A percentile compares a stretch with the other conserved stretches of the same genome.
phyloP scores from a whole-genome alignment of 1,140 invertebrate genomes.

The Macrocentrus cingulum region DNA sequence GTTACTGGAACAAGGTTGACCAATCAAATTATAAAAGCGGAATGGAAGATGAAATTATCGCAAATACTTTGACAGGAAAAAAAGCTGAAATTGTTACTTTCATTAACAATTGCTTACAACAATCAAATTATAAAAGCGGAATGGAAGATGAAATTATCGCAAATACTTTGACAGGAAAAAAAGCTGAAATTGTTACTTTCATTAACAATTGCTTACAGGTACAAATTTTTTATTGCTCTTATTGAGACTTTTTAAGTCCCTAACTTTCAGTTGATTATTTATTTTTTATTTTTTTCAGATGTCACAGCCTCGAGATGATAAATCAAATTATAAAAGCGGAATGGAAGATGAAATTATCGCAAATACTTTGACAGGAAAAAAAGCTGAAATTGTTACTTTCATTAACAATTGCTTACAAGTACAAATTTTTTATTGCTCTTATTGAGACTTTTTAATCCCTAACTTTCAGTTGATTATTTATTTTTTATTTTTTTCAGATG shows the following conservation, averaged over 20 bases:
- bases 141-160: conserved; percentile 13
- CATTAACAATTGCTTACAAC: conserved; percentile 11
- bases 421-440: too few species aligned
- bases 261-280: too few species aligned
- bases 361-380: conserved; percentile 2
- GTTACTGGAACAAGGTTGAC: background rate
- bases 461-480: too few species aligned
- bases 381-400: conserved; percentile 13
- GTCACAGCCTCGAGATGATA: too few species aligned
- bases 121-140: conserved; percentile 4
- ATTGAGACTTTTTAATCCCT: too few species aligned
- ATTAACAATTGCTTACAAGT: conserved; percentile 16
- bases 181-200: conserved; percentile 13
- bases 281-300: too few species aligned
- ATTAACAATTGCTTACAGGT: conserved; percentile 17
- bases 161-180: conserved; percentile 2
- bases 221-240: background rate
- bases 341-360: conserved; percentile 13
- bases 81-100: conserved; percentile 14
- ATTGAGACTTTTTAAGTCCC: background rate
- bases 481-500: too few species aligned
- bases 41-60: conserved; percentile 12
- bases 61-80: conserved; percentile 3
- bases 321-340: conserved; percentile 7
- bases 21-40: background rate